phyloP scores from a whole-genome alignment of 2,113 vertebrate species.

The Coryphaenoides rupestris region DNA sequence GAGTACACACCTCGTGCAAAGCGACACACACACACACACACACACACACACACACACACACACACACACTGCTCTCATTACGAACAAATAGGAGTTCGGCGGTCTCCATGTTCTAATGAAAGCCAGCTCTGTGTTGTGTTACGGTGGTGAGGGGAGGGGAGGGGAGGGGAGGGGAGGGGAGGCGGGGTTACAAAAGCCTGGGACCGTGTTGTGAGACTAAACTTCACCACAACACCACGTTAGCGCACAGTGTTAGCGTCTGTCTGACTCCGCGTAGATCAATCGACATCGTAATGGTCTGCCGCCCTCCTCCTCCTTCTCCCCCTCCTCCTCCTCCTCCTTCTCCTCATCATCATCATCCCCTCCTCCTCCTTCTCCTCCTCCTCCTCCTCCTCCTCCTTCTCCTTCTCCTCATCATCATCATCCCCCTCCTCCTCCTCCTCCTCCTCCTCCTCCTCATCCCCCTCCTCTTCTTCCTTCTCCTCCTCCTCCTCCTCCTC shows the following conservation, averaged over 20 bases:
- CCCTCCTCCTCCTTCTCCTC: not conserved
- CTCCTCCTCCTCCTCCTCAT: not conserved
- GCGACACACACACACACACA: slow-evolving; percentile 20
- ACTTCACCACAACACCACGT: slow-evolving; percentile 56
- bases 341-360: too few relatives aligned
- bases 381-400: too few relatives aligned
- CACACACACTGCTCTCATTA: slow-evolving; percentile 63
- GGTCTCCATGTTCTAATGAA: slow-evolving; percentile 56
- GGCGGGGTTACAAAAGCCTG: slow-evolving; percentile 34
- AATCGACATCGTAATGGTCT: slow-evolving; percentile 46
- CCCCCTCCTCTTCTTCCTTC: not conserved
- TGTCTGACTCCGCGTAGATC: slow-evolving; percentile 49
- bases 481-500: not conserved
- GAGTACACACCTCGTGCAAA: slow-evolving; percentile 28
- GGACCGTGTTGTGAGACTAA: slow-evolving; percentile 49
- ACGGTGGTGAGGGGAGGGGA: slow-evolving; percentile 47
- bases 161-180: slow-evolving; percentile 41
- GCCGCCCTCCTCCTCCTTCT: not conserved
- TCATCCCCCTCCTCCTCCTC: not conserved
- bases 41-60: slow-evolving; percentile 17
- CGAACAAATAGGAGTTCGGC: slow-evolving; percentile 52
- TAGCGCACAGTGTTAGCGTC: slow-evolving; percentile 50
- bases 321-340: not conserved
- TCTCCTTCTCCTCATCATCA: too few relatives aligned
- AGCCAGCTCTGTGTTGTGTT: slow-evolving; percentile 52